phyloP scores from a whole-genome alignment of 2,797 vertebrate species.

The Loris lydekkerianus region DNA sequence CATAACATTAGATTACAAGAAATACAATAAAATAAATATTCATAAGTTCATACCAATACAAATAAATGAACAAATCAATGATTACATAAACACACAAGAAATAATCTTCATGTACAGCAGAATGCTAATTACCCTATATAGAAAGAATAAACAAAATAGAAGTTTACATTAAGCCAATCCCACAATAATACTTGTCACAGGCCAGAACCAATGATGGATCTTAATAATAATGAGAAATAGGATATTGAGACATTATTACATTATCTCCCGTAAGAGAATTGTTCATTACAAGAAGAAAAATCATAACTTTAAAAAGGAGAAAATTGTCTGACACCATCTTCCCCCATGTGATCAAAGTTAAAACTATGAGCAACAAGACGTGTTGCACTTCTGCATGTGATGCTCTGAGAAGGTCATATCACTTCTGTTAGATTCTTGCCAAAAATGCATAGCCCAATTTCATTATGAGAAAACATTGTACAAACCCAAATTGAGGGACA shows the following conservation, averaged over 20 bases:
- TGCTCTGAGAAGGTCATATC: background rate
- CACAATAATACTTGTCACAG: background rate
- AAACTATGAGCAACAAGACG: background rate
- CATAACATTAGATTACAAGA: background rate
- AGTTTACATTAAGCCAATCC: background rate
- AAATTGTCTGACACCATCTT: background rate
- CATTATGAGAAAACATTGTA: background rate
- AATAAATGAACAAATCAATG: background rate
- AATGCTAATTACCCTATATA: background rate
- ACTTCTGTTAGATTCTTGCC: background rate
- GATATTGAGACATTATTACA: background rate
- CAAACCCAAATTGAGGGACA: background rate
- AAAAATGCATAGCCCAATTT: background rate
- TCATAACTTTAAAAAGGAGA: background rate
- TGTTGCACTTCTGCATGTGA: background rate
- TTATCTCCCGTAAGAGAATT: background rate
- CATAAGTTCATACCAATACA: background rate
- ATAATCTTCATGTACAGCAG: background rate
- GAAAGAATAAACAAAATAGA: background rate
- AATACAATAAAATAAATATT: background rate
- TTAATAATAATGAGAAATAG: slow-evolving; percentile 14
- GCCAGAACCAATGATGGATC: background rate
- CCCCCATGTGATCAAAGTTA: background rate
- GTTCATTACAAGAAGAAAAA: background rate
- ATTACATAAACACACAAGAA: background rate